phyloP scores from a whole-genome alignment of 2,113 vertebrate species.

The Lampris incognitus region DNA sequence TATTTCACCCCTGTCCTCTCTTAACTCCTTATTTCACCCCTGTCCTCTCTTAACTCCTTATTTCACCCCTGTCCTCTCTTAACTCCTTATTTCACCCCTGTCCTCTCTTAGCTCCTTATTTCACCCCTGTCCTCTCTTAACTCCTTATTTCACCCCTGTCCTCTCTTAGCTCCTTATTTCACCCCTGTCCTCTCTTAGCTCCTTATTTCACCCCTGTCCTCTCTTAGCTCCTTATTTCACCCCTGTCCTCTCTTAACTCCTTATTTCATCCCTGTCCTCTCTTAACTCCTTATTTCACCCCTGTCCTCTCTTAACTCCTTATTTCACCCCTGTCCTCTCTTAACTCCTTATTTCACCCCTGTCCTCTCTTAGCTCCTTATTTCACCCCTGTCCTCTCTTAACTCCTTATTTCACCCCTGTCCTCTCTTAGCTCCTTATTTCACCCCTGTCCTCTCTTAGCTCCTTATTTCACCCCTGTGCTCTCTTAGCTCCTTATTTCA shows the following conservation, averaged over 20 bases:
- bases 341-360: too few species aligned
- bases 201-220: background rate
- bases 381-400: too few species aligned
- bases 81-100: background rate
- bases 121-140: slow-evolving; percentile 19
- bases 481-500: too few species aligned
- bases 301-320: too few species aligned
- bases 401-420: too few species aligned
- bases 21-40: background rate
- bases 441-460: too few species aligned
- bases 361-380: too few species aligned
- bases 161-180: slow-evolving; percentile 43
- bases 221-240: slow-evolving; percentile 48
- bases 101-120: slow-evolving; percentile 40
- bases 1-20: slow-evolving; percentile 35
- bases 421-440: too few species aligned
- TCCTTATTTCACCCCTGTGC: too few species aligned
- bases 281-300: too few species aligned
- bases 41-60: slow-evolving; percentile 31
- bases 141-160: background rate
- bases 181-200: slow-evolving; percentile 1
- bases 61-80: slow-evolving; percentile 33
- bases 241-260: background rate
- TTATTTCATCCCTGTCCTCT: too few species aligned
- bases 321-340: too few species aligned